Base-by-base conservation (phyloP, 2,113 vertebrate genomes). In the Lipophrys pholis region DNA sequence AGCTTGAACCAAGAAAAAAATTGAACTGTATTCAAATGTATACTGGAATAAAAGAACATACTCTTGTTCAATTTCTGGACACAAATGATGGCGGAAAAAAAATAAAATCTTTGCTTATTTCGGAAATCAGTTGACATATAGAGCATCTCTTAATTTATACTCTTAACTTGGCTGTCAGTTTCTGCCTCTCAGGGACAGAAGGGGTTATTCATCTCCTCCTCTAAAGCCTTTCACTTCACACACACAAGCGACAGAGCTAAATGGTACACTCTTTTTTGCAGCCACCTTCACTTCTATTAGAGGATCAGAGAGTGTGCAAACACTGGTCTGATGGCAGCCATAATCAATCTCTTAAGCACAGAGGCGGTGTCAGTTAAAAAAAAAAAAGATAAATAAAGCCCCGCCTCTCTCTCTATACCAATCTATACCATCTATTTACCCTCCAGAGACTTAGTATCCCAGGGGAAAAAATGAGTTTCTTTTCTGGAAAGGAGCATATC, bases 281-380 rank as follows among this genome's bases (percentile, higher is more conserved):
- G 82, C 64, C 67, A 79, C 53, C 76, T 78, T 70, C 5, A 6
- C 71, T 67, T 75, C 51, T 75, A 68, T 84, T 79, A 70, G 50
- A 17, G 59, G 43, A 80, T 71, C 76, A 82, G 56, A 71, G 69
- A 56, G 50, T 85, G 78, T 77, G 63, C 73, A 88, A 73, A 80
- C 72, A 74, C 40, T 50, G 63, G 76, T 64, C 78, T 83, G 78
- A 80, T 58, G 78, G 82, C 76, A 77, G 60, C 68, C 61, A 68
- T 79, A 78, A 85, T 88, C 82, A 87, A 73, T 84, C 69, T 76
- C 63, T 78, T 73, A 57, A 80, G 49, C 60, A 74, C 60, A 64
- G 51, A 70, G 59, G 59, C 54, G 73, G 50, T 48, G 62, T 21
- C 41, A 41, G 50, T 56, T 68, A 1, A 64, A 43, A 58, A 50